Conservation (phyloP, 2,797 vertebrate genomes). For the Pseudomugil gertrudae region DNA sequence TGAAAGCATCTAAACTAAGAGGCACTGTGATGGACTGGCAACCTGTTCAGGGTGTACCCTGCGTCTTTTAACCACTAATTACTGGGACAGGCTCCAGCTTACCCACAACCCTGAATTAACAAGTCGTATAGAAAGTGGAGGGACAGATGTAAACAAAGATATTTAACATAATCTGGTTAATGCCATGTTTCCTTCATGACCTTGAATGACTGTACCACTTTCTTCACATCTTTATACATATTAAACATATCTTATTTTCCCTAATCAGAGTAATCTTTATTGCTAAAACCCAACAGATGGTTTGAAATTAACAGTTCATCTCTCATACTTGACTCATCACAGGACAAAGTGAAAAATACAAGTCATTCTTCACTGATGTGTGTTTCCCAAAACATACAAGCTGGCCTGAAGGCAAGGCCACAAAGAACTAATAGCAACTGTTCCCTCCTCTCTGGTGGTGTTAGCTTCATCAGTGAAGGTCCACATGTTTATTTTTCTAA, state of each 20-base stretch:
- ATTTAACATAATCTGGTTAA: neutral
- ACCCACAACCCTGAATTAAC: too few relatives aligned
- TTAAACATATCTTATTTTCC: too few relatives aligned
- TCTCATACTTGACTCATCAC: neutral
- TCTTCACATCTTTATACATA: neutral
- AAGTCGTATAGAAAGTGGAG: too few relatives aligned
- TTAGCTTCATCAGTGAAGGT: conserved; percentile 4
- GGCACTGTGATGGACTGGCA: too few relatives aligned
- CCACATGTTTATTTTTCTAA: too few relatives aligned
- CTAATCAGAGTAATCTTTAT: too few relatives aligned
- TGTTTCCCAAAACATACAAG: neutral
- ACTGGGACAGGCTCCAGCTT: too few relatives aligned
- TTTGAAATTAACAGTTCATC: neutral
- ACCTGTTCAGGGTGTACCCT: too few relatives aligned
- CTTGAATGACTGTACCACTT: neutral
- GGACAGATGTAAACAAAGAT: too few relatives aligned
- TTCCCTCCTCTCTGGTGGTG: neutral
- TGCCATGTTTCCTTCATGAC: neutral
- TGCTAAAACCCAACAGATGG: neutral
- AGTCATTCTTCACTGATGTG: neutral
- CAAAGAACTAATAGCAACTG: neutral
- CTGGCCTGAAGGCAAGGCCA: neutral
- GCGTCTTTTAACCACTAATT: too few relatives aligned
- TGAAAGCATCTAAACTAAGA: neutral
- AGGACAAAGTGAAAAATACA: neutral